phyloP scores from a whole-genome alignment of 2,888 invertebrate species.

The Charanyca ferruginea region DNA sequence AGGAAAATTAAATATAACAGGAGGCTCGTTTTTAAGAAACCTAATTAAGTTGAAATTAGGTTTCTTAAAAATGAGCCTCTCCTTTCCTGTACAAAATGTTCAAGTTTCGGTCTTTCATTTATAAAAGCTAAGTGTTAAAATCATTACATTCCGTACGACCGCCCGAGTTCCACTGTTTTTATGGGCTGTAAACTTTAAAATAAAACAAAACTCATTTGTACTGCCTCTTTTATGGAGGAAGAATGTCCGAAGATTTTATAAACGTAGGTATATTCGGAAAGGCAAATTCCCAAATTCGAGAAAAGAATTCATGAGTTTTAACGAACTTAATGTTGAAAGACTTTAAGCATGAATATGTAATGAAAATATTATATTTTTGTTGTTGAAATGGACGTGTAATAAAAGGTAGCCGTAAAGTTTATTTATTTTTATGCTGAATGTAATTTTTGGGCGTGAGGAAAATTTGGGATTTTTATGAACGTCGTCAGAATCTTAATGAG shows the following conservation, averaged over 20 bases:
- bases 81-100: slow-evolving; percentile 9
- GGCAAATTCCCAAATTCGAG: slow-evolving; percentile 33
- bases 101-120: slow-evolving; percentile 45
- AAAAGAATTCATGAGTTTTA: slow-evolving; percentile 52
- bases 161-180: slow-evolving; percentile 61
- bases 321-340: slow-evolving; percentile 50
- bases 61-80: background rate
- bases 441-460: slow-evolving; percentile 39
- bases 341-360: slow-evolving; percentile 51
- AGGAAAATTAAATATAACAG: background rate
- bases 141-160: slow-evolving; percentile 62
- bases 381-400: slow-evolving; percentile 19
- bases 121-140: slow-evolving; percentile 55
- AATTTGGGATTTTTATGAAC: slow-evolving; percentile 33
- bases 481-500: slow-evolving; percentile 26
- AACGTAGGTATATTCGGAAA: slow-evolving; percentile 28
- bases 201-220: slow-evolving; percentile 67
- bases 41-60: slow-evolving; percentile 28
- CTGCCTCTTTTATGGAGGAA: slow-evolving; percentile 57
- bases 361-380: slow-evolving; percentile 24
- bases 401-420: slow-evolving; percentile 48
- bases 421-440: slow-evolving; percentile 36
- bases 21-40: too few relatives aligned
- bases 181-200: slow-evolving; percentile 69
- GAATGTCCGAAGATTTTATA: slow-evolving; percentile 47